These are phyloP conservation scores for Limnothrissa miodon DNA, from an alignment of 2,113 vertebrate species.

Conservation along the genomic window DNA sequence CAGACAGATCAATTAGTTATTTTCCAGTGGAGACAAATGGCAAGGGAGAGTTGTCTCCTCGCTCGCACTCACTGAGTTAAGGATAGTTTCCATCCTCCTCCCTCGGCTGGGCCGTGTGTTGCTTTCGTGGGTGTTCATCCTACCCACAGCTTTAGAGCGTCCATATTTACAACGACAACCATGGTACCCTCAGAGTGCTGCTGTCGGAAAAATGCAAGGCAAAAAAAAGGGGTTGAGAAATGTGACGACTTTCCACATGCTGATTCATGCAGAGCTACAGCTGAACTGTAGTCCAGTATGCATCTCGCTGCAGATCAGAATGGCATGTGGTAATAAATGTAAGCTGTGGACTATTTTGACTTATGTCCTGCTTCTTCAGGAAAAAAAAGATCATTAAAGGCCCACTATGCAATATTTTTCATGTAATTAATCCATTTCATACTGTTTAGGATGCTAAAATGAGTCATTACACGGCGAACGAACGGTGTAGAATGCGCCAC, in stretches of 20 bases:
- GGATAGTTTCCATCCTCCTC: constrained; percentile 48
- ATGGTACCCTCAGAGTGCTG: constrained; percentile 59
- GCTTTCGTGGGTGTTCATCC: constrained; percentile 59
- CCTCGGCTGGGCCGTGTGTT: constrained; percentile 44
- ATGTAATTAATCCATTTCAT: too few relatives aligned
- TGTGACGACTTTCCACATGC: constrained; percentile 47
- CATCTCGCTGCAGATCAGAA: constrained; percentile 52
- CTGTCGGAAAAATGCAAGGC: constrained; percentile 59
- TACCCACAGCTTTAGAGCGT: constrained; percentile 46
- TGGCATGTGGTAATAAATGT: constrained; percentile 33
- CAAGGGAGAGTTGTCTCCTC: constrained; percentile 51
- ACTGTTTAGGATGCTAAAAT: too few relatives aligned
- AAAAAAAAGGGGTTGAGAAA: constrained; percentile 58
- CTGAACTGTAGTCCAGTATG: constrained; percentile 51
- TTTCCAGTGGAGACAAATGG: constrained; percentile 52
- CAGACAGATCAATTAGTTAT: constrained; percentile 70
- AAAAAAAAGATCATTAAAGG: neutral
- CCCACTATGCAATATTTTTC: too few relatives aligned
- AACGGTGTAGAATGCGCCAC: too few relatives aligned
- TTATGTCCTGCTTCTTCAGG: neutral
- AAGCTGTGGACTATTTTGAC: constrained; percentile 7
- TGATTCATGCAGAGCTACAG: constrained; percentile 50
- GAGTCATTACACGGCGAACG: too few relatives aligned
- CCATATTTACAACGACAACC: constrained; percentile 47
- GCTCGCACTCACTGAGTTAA: constrained; percentile 49